phyloP scores from a whole-genome alignment of 2,888 invertebrate genomes.

The Dorcus parallelipipedus region DNA sequence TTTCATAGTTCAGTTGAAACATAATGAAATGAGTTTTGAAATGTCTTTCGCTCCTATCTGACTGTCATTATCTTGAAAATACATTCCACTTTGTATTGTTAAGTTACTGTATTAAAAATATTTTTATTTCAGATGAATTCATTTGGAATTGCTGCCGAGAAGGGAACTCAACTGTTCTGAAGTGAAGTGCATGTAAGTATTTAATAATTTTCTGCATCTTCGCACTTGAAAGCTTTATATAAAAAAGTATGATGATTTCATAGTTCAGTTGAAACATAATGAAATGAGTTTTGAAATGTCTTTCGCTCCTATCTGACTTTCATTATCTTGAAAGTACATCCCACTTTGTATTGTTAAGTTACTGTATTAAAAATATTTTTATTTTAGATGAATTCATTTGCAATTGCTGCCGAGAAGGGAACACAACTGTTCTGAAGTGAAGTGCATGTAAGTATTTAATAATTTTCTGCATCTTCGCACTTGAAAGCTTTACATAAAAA shows the following conservation, averaged over 20 bases:
- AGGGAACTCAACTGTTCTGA: too few species aligned
- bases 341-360: too few species aligned
- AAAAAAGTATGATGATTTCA: conserved; percentile 19
- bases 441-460: not conserved
- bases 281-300: conserved; percentile 37
- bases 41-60: conserved; percentile 43
- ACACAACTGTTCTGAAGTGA: too few species aligned
- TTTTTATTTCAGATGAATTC: too few species aligned
- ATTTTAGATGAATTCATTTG: too few species aligned
- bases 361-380: too few species aligned
- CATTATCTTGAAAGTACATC: too few species aligned
- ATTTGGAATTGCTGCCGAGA: too few species aligned
- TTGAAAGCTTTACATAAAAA: not conserved
- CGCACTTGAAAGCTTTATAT: too few species aligned
- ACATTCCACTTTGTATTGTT: too few species aligned
- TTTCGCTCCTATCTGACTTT: conserved; percentile 43
- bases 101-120: too few species aligned
- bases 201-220: not conserved
- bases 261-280: conserved; percentile 44
- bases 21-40: conserved; percentile 33
- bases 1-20: conserved; percentile 45
- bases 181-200: not conserved
- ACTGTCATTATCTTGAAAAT: not conserved
- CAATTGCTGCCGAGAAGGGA: too few species aligned
- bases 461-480: not conserved